These are phyloP conservation scores for Peromyscus aztecus DNA, from an alignment of 2,797 vertebrate species.

Conservation along the genomic window DNA sequence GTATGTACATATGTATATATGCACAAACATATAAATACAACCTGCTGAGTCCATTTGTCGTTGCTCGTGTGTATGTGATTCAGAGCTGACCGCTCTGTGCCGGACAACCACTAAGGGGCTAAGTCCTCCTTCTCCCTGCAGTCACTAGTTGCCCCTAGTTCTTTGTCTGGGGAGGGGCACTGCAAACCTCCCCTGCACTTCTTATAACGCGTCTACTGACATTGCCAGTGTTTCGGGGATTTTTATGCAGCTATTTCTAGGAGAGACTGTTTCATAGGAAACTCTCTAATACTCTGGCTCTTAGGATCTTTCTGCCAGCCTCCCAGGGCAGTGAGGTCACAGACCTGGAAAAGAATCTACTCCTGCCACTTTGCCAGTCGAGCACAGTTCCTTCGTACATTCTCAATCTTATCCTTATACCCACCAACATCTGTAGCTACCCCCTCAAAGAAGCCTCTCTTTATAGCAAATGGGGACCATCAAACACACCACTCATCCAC, in stretches of 20 bases:
- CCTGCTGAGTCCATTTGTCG: background rate
- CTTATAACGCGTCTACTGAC: no score
- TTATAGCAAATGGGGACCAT: background rate
- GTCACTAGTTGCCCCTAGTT: background rate
- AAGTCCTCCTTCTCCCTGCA: background rate
- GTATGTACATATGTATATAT: background rate
- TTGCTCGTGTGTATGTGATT: background rate
- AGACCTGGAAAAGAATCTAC: background rate
- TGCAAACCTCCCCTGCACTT: background rate
- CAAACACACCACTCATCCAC: background rate
- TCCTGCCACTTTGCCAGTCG: background rate
- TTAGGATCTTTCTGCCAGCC: background rate
- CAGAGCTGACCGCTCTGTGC: background rate
- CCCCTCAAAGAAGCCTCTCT: background rate
- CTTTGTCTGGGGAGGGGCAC: background rate
- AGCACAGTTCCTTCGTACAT: background rate
- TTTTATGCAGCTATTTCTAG: background rate
- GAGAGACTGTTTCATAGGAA: background rate
- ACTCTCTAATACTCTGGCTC: background rate
- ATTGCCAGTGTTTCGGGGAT: background rate
- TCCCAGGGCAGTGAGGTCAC: background rate
- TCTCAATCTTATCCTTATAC: background rate
- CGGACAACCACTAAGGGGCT: background rate
- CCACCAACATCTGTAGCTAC: background rate
- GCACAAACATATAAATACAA: background rate